Evolutionary conservation across 2,888 invertebrate species (phyloP).

Genomic region (Luffia ferchaultella): DNA sequence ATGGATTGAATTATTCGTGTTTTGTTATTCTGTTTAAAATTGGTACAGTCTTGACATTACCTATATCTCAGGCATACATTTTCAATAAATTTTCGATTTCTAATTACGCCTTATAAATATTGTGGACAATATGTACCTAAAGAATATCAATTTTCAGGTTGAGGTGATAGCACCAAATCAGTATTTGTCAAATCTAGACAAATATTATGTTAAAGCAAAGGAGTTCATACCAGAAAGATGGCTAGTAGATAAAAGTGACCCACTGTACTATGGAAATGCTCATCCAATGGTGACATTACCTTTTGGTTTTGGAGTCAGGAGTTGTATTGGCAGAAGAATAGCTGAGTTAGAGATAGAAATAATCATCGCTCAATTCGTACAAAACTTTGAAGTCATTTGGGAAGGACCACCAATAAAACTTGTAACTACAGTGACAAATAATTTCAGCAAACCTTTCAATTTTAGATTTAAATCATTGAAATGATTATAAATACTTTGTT

Average conservation of each 20-base stretch:
- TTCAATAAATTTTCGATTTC: too few species aligned
- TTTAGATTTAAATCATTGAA: slow-evolving; percentile 8
- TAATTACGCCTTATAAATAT: too few species aligned
- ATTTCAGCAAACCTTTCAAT: slow-evolving; percentile 33
- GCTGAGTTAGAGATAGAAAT: slow-evolving; percentile 75
- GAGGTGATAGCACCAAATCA: slow-evolving; percentile 80
- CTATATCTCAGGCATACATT: too few species aligned
- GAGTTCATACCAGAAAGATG: slow-evolving; percentile 74
- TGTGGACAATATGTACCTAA: too few species aligned
- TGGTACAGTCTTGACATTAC: too few species aligned
- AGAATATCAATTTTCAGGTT: slow-evolving; percentile 71
- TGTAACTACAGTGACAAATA: slow-evolving; percentile 30
- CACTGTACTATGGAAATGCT: slow-evolving; percentile 46
- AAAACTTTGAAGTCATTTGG: slow-evolving; percentile 36
- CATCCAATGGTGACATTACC: slow-evolving; percentile 71
- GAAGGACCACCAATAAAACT: slow-evolving; percentile 41
- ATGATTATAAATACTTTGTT: slow-evolving; percentile 2
- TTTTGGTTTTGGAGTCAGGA: slow-evolving; percentile 74
- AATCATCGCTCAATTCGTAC: slow-evolving; percentile 40
- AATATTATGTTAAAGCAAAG: slow-evolving; percentile 64
- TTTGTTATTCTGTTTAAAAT: too few species aligned
- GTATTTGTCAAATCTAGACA: slow-evolving; percentile 61
- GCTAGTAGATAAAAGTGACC: slow-evolving; percentile 62
- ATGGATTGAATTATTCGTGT: too few species aligned
- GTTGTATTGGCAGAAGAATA: slow-evolving; percentile 75